Conservation (phyloP, 2,888 invertebrate genomes). For the Alsophila aescularia region DNA sequence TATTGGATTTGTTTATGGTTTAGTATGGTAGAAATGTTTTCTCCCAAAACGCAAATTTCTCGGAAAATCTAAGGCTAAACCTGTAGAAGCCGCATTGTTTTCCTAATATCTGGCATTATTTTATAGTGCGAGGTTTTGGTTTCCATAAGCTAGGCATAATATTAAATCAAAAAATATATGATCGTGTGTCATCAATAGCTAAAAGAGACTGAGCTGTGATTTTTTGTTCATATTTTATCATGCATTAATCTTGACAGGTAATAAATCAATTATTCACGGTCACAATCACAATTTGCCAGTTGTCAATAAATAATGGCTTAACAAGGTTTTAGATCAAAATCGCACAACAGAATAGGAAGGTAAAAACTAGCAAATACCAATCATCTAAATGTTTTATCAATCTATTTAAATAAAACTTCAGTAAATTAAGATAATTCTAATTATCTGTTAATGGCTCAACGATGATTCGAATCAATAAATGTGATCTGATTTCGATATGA, state of each 20-base stretch:
- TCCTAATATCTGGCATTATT: too few relatives aligned
- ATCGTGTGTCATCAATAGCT: too few relatives aligned
- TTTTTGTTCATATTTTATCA: not conserved
- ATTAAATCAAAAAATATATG: too few relatives aligned
- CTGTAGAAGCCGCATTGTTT: too few relatives aligned
- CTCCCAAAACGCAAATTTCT: too few relatives aligned
- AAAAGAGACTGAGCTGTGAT: too few relatives aligned
- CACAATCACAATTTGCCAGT: not conserved
- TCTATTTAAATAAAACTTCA: not conserved
- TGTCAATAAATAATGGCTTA: not conserved
- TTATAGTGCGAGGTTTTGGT: too few relatives aligned
- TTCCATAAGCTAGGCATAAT: too few relatives aligned
- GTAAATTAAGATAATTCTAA: conserved; percentile 15
- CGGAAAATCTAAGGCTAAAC: too few relatives aligned
- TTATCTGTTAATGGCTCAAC: conserved; percentile 1
- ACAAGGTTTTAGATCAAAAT: not conserved
- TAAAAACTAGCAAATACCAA: not conserved
- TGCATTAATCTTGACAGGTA: not conserved
- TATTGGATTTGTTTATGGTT: too few relatives aligned
- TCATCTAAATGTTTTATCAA: not conserved
- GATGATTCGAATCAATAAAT: conserved; percentile 18
- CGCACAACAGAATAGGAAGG: not conserved
- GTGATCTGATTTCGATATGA: conserved; percentile 4
- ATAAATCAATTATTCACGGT: conserved; percentile 4
- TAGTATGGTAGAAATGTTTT: too few relatives aligned